Evolutionary conservation across 2,888 invertebrate species (phyloP).

Genomic region (Heliconius erato): DNA sequence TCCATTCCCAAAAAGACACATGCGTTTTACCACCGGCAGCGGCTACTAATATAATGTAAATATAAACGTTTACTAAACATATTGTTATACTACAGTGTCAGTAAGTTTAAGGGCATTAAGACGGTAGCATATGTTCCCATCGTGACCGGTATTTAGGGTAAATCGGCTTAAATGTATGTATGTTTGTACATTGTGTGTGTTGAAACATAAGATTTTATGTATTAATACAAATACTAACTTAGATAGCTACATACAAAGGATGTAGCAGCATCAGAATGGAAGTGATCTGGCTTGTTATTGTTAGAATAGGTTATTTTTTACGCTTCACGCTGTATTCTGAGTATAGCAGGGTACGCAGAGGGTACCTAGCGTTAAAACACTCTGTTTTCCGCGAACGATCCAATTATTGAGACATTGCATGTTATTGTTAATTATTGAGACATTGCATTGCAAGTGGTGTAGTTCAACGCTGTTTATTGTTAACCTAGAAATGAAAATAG

Average conservation of each 20-base stretch:
- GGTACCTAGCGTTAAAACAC: no score
- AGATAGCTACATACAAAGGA: background rate
- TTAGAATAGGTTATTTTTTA: no score
- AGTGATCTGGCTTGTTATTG: no score
- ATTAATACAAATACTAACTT: background rate
- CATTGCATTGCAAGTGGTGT: background rate
- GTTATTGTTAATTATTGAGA: background rate
- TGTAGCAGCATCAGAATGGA: no score
- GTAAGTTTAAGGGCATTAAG: slow-evolving; percentile 17
- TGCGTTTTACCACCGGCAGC: no score
- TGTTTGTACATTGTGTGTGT: background rate
- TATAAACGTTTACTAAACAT: background rate
- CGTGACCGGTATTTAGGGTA: slow-evolving; percentile 10
- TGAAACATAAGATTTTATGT: background rate
- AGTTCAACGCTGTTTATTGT: background rate
- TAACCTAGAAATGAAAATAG: background rate
- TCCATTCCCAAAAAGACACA: no score
- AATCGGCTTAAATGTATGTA: slow-evolving; percentile 22
- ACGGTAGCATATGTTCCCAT: slow-evolving; percentile 11
- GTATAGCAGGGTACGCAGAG: no score
- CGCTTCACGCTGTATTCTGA: no score
- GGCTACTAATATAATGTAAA: no score
- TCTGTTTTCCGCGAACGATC: background rate
- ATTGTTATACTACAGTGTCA: background rate
- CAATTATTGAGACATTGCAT: background rate